Conservation (phyloP, 92 coral and sea anemone species). For the Virgularia gustaviana region DNA sequence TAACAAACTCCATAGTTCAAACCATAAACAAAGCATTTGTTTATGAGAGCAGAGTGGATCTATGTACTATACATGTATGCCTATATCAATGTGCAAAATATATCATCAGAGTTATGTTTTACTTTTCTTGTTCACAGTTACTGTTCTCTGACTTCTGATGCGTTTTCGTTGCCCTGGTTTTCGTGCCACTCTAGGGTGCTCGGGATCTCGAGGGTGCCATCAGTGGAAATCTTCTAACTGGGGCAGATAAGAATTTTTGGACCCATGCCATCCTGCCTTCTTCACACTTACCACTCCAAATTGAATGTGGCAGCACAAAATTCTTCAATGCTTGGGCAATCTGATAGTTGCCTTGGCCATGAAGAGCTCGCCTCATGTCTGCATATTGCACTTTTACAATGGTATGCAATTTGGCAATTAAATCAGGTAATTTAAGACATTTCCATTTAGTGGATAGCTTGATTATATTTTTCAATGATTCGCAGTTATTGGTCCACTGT, state of each 20-base stretch:
- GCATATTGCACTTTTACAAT: not conserved
- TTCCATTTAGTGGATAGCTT: slow-evolving; percentile 13
- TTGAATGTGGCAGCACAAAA: not conserved
- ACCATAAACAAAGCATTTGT: too few relatives aligned
- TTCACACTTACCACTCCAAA: not conserved
- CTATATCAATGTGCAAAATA: too few relatives aligned
- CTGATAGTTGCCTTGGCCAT: slow-evolving; percentile 14
- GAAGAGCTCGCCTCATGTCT: slow-evolving; percentile 16
- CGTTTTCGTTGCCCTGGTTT: slow-evolving; percentile 9
- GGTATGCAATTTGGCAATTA: not conserved
- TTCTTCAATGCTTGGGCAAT: not conserved
- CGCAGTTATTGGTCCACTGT: slow-evolving; percentile 9
- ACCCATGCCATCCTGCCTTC: not conserved
- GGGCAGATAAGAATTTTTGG: not conserved
- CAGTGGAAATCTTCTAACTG: not conserved
- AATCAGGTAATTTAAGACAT: not conserved
- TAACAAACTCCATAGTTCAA: too few relatives aligned
- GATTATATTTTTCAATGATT: not conserved
- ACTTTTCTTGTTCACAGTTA: not conserved
- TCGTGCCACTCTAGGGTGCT: not conserved
- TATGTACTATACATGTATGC: too few relatives aligned
- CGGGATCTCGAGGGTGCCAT: not conserved
- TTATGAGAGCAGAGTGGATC: too few relatives aligned
- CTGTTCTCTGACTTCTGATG: not conserved
- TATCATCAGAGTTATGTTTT: too few relatives aligned